phyloP scores from a whole-genome alignment of 2,113 vertebrate genomes.

The Sakesphorus luctuosus region DNA sequence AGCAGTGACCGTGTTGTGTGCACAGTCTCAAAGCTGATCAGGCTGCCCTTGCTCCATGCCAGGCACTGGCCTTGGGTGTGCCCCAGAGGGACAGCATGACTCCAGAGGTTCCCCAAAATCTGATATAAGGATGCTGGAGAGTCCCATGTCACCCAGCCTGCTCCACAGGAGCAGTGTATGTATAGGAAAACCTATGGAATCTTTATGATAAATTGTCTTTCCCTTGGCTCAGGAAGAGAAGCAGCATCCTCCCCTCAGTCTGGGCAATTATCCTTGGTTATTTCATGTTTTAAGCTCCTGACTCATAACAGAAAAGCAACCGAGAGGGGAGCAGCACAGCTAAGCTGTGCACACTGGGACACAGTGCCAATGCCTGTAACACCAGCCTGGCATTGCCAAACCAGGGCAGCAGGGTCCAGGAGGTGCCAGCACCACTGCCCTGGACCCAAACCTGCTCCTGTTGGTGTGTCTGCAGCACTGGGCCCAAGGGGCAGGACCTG shows the following conservation, averaged over 20 bases:
- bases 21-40: not conserved
- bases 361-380: accelerated
- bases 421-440: not conserved
- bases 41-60: not conserved
- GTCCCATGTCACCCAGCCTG: accelerated
- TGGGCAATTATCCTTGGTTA: not conserved
- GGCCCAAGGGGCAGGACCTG: not conserved
- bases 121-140: accelerated
- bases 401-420: not conserved
- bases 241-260: not conserved
- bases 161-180: accelerated
- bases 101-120: not conserved
- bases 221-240: not conserved
- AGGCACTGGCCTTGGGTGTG: not conserved
- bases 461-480: accelerated
- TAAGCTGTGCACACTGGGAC: accelerated
- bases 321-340: not conserved
- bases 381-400: accelerated
- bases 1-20: not conserved
- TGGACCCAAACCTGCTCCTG: accelerated
- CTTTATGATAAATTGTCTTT: not conserved
- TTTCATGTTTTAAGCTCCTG: not conserved
- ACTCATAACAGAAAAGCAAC: not conserved
- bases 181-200: not conserved
- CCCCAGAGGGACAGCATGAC: not conserved